phyloP scores from a whole-genome alignment of 2,888 invertebrate species.

The Athalia circularis region DNA sequence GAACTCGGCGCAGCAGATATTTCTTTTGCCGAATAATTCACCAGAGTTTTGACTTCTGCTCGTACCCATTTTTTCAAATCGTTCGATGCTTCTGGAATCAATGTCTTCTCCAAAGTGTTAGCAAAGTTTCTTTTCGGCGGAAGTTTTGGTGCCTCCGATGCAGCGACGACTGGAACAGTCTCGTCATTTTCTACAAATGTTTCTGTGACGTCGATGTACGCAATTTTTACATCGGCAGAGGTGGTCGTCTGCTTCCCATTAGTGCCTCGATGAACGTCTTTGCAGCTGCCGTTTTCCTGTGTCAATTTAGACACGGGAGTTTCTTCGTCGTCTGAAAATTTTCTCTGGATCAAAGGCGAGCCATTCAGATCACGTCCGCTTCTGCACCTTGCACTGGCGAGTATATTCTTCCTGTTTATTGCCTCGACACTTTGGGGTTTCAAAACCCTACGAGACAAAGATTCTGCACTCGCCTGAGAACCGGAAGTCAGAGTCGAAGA shows the following conservation, averaged over 20 bases:
- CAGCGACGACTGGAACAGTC: constrained; percentile 46
- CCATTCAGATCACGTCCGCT: constrained; percentile 87
- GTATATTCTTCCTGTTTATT: constrained; percentile 89
- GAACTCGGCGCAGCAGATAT: not conserved
- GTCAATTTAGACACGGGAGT: constrained; percentile 51
- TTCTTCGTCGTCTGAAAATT: constrained; percentile 75
- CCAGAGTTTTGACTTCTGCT: constrained; percentile 62
- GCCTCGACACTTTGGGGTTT: constrained; percentile 89
- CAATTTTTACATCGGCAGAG: constrained; percentile 64
- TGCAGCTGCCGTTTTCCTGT: constrained; percentile 51
- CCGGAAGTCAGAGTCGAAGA: constrained; percentile 85
- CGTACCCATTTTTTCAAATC: constrained; percentile 68
- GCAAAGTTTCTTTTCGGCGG: constrained; percentile 56
- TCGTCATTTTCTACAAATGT: constrained; percentile 72
- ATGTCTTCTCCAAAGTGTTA: too few species aligned
- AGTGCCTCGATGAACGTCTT: not conserved
- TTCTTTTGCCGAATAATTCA: not conserved
- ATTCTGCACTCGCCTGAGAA: constrained; percentile 81
- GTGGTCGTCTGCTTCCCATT: constrained; percentile 49
- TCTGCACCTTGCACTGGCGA: constrained; percentile 90
- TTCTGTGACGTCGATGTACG: constrained; percentile 68
- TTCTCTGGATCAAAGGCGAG: constrained; percentile 84
- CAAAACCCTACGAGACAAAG: constrained; percentile 79
- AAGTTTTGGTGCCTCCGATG: constrained; percentile 66
- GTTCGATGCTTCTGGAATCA: constrained; percentile 54